These are phyloP conservation scores for Mungos mungo DNA, from an alignment of 2,113 vertebrate species.

Conservation along the genomic window DNA sequence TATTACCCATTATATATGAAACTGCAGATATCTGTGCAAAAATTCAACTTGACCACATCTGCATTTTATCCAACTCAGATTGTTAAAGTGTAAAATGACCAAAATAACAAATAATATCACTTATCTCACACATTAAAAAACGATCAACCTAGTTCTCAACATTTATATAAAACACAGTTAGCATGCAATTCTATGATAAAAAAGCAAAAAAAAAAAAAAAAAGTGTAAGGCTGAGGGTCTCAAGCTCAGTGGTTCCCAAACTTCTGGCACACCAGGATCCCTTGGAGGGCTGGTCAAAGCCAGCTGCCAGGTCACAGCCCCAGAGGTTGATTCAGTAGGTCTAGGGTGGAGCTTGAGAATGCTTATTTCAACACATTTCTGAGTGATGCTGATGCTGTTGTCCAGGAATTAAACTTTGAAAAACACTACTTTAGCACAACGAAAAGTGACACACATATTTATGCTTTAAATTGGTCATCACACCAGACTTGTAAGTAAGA, in stretches of 20 bases:
- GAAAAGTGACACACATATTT: not conserved
- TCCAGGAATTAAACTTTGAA: not conserved
- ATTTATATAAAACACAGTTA: conserved; percentile 17
- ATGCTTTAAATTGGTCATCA: not conserved
- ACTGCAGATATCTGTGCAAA: not conserved
- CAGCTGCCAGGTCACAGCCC: not conserved
- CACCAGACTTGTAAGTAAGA: not conserved
- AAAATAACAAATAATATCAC: conserved; percentile 12
- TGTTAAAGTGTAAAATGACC: conserved; percentile 14
- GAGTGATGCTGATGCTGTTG: not conserved
- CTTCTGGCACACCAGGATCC: not conserved
- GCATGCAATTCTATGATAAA: not conserved
- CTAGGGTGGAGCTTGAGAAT: not conserved
- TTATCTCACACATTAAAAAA: conserved; percentile 33
- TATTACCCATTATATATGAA: not conserved
- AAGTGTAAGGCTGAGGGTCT: not conserved
- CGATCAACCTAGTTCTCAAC: not conserved
- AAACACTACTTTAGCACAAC: not conserved
- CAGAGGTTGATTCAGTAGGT: not conserved
- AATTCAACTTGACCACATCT: not conserved
- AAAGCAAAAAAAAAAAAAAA: not conserved
- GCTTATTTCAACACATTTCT: not conserved
- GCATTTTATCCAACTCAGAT: conserved; percentile 24
- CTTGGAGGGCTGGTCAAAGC: not conserved
- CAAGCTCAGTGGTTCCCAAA: not conserved